Evolutionary conservation across 2,888 invertebrate species (phyloP), one percentile per base, ranked within the genome.

Genomic region (Nomada hirtipes): DNA sequence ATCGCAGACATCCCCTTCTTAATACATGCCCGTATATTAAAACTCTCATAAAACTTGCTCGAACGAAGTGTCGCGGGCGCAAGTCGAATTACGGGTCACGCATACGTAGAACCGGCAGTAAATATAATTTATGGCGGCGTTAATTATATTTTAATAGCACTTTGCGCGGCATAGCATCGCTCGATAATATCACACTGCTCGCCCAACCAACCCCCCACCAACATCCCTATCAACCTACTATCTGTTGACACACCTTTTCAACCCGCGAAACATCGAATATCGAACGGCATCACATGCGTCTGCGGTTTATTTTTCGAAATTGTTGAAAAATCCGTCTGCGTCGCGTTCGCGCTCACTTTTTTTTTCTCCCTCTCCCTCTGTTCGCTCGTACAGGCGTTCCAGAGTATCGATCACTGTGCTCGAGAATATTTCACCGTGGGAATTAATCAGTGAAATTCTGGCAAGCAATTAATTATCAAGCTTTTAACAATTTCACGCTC

Each of bases 141-240:
- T 82, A 73, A 82, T 82, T 81, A 82, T 80, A 81, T 80, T 82
- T 76, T 81, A 82, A 82, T 65, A 69, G 76, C 81, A 82, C 82
- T 82, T 76, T 64, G 69, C 76, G 29, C 23, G 44, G 59, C 76
- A 29, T 53, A 61, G 70, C 44, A 55, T 60, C 53, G 50, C 52
- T 44, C 52, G 80, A 80, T 70, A 82, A 65, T 72, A 79, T 79
- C 80, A 20, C 63, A 20, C 67, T 47, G 59, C 13, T 26, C 29
- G 29, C 65, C 29, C 18, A 1, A 4, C 47, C 18, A 11, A 9
- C 18, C 3, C 44, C 20, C 44, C 18, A 44, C 2, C 47, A 9
- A 2, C 11, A 3, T 10, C 18, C 47, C 7, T 7, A 4, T 15
- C 50, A 15, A 1, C 42, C 53, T 4, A 55, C 29, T 63, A 50